Conservation (phyloP, 1,140 invertebrate species). For the Pogonomyrmex barbatus region DNA sequence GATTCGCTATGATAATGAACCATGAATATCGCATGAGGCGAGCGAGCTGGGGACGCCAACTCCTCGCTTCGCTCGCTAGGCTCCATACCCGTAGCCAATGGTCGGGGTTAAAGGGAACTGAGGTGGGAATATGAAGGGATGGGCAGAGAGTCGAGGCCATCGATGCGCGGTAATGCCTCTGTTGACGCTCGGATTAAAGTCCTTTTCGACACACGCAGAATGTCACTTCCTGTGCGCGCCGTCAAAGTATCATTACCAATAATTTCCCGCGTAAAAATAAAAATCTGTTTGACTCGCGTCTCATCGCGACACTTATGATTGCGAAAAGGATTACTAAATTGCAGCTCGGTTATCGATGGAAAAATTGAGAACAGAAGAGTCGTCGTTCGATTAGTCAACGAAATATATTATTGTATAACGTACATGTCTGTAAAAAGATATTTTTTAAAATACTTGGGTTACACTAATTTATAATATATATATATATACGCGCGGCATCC, state of each 20-base stretch:
- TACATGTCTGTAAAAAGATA: neutral
- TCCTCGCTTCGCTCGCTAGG: conserved; percentile 81
- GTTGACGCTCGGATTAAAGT: conserved; percentile 79
- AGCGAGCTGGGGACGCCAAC: conserved; percentile 84
- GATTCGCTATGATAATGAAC: conserved; percentile 87
- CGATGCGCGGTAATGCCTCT: conserved; percentile 77
- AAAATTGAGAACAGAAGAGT: neutral
- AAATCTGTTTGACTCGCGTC: conserved; percentile 19
- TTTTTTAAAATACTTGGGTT: neutral
- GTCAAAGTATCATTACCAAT: conserved; percentile 56
- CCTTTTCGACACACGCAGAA: conserved; percentile 68
- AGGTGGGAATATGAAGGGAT: conserved; percentile 75
- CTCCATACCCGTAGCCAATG: conserved; percentile 71
- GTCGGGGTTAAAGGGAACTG: conserved; percentile 77
- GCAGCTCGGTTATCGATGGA: neutral
- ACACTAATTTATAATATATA: neutral
- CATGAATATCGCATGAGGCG: conserved; percentile 85
- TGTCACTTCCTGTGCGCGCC: conserved; percentile 30
- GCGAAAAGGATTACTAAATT: conserved; percentile 27
- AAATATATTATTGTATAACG: neutral
- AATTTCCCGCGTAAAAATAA: conserved; percentile 37
- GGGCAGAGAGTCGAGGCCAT: conserved; percentile 59
- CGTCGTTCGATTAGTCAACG: neutral
- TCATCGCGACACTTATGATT: neutral
- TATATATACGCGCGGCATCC: neutral